Evolutionary conservation across 2,113 vertebrate species (phyloP), one percentile per base, ranked within the genome.

Genomic region (Anser cygnoides): DNA sequence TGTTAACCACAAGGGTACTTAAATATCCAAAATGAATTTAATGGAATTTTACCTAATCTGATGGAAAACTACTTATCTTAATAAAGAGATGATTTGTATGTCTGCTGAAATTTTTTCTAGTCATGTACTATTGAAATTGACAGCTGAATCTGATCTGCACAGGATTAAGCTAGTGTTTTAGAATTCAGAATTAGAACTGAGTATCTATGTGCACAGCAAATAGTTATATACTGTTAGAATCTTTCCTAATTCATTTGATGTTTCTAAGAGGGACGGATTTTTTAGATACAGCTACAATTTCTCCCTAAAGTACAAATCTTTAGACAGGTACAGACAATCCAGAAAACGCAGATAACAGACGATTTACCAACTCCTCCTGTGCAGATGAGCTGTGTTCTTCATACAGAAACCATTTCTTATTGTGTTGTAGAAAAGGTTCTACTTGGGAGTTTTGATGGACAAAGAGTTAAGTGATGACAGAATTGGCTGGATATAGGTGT

Each of bases 161-260:
- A 86, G 68, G 52, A 85, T 79, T 75, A 85, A 95, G 52, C 44
- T 94, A 68, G 62, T 52, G 37, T 89, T 92, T 93, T 54, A n/a
- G 86, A 63, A 63, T 28, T 90, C 49, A 33, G 88, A 29, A 93
- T 90, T 81, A 91, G 41, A 91, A 92, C 5, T 35, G 44, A 75
- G 8, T 62, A 79, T 49, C 59, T 72, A 18, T 29, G 33, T 68
- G 28, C 33, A 54, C 49, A 77, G 66, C 49, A 90, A 83, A 90
- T 6, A 4, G 26, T 57, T 87, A 66, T 9, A 46, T 22, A 73
- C 52, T 66, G 41, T 19, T 88, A 21, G 63, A 86, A 49, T 77
- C 35, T 17, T 89, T 75, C 50, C 25, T 90, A 90, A 81, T 50
- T 68, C 16, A 46, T 55, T 25, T 74, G 29, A 63, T 37, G 3